Base-by-base conservation (phyloP, 2,113 vertebrate species). In the Symphodus melops region DNA sequence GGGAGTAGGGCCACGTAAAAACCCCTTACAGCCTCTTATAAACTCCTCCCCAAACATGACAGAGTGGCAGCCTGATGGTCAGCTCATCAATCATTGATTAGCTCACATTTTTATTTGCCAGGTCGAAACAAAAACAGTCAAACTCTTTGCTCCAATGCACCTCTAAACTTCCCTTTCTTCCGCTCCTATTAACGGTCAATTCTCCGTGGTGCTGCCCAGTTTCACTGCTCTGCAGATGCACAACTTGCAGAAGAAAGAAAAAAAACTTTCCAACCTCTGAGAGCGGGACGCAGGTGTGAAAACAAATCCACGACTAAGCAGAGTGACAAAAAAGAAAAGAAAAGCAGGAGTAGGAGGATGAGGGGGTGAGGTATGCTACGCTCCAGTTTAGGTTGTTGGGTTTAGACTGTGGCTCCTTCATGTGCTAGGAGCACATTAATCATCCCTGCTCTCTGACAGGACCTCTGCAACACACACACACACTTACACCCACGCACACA, bases 351-450 rank as follows among this genome's bases (percentile, higher is more conserved):
- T 9, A 41, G 9, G 52, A 60, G 64, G 79, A 85, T 68, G 82
- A 84, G 56, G 77, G 82, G 62, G 74, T 62, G 82, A 85, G 61
- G 55, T 59, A 46, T 25, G 64, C 74, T 58, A 4, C 23, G 84
- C 64, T 84, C 71, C 74, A 73, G 74, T 86, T 83, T 54, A 83
- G 69, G 69, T 61, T 77, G 37, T 28, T 61, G 72, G 83, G 70
- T 85, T 84, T 63, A 79, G 85, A 63, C 56, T 12, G 56, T 68
- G 75, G 58, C 82, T 88, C 83, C 80, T 77, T 89, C 65, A 80
- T 88, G 86, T 89, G 65, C 86, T 83, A 82, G 73, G 60, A 51
- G 62, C 68, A 67, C 92, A 94, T 94, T 92, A 92, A 93, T 94
- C 93, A 94, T 83, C 83, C 51, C 33, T 71, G 63, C 39, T 74